Base-by-base conservation (phyloP, 2,113 vertebrate genomes). In the Aleadryas rufinucha region DNA sequence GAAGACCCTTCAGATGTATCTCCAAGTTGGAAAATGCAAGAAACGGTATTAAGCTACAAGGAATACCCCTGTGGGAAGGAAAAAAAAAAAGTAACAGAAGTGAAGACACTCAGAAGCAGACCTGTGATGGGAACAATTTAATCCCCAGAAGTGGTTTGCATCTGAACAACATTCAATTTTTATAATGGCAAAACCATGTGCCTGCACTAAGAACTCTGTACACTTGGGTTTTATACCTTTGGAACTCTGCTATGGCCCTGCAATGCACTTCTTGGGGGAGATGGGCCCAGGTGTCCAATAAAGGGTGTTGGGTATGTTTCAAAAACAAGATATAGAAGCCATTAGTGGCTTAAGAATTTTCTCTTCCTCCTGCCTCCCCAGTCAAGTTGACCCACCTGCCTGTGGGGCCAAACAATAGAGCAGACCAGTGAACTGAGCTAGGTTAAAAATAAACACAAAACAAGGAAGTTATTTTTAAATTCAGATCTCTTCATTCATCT, bases 381-480 rank as follows among this genome's bases (percentile, higher is more conserved):
- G 45, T 33, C 57, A 69, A 80, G 30, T 5, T 74, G 56, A 85
- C 44, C 64, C 64, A 87, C 19, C 39, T 74, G 50, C 60, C 71
- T 61, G 21, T 45, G 28, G 41, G 35, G 27, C 13, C 39, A 86
- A 90, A 84, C 9, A 77, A 57, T 13, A 69, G 75, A 45, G 10
- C 33, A 89, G 28, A 70, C 9, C 30, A 93, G 42, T 68, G 47
- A 90, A 90, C 19, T 23, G 30, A 81, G 39, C 2, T 14, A 56
- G 17, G 64, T 50, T 91, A 94, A 95, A 97, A 89, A 92, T 81
- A 95, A 87, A 77, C 11, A 30, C 44, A 63, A 84, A 96, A 84
- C 87, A 92, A 89, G 86, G 72, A 95, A 82, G 84, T 63, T 64
- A n/a, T 13, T 75, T 75, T 84, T 35, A 54, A 95, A 90, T 74